Conservation (phyloP, 2,888 invertebrate species). For the Diploptera punctata region DNA sequence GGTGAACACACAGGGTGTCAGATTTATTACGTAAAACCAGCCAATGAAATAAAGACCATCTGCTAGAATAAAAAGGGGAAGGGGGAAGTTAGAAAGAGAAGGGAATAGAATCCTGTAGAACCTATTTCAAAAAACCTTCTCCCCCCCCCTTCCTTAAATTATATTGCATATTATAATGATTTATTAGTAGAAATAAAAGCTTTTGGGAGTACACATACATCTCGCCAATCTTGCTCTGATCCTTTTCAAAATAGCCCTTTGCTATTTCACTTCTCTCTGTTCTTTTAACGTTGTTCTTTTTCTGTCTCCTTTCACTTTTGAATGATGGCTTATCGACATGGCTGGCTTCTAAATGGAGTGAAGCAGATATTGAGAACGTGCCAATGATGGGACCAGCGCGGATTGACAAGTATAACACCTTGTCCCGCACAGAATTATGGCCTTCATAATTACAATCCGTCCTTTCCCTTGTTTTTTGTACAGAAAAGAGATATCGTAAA, state of each 20-base stretch:
- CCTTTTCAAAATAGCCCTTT: slow-evolving; percentile 21
- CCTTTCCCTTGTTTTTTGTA: too few species aligned
- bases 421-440: too few species aligned
- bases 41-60: slow-evolving; percentile 56
- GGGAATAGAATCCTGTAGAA: slow-evolving; percentile 55
- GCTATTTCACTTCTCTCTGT: slow-evolving; percentile 16
- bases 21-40: slow-evolving; percentile 44
- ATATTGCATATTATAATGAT: slow-evolving; percentile 61
- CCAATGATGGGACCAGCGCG: slow-evolving; percentile 29
- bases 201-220: slow-evolving; percentile 28
- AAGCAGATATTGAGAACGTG: slow-evolving; percentile 33
- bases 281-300: slow-evolving; percentile 12
- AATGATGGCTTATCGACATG: slow-evolving; percentile 39
- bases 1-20: slow-evolving; percentile 37
- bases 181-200: slow-evolving; percentile 56
- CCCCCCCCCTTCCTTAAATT: slow-evolving; percentile 49
- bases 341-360: not conserved
- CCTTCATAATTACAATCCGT: too few species aligned
- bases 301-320: slow-evolving; percentile 13
- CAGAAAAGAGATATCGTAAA: too few species aligned
- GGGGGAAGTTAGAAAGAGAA: not conserved
- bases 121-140: slow-evolving; percentile 29
- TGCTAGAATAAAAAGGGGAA: slow-evolving; percentile 50
- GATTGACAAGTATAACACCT: slow-evolving; percentile 34
- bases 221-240: slow-evolving; percentile 17